Evolutionary conservation across 2,888 invertebrate species (phyloP).

Genomic region (Amiota mariae): DNA sequence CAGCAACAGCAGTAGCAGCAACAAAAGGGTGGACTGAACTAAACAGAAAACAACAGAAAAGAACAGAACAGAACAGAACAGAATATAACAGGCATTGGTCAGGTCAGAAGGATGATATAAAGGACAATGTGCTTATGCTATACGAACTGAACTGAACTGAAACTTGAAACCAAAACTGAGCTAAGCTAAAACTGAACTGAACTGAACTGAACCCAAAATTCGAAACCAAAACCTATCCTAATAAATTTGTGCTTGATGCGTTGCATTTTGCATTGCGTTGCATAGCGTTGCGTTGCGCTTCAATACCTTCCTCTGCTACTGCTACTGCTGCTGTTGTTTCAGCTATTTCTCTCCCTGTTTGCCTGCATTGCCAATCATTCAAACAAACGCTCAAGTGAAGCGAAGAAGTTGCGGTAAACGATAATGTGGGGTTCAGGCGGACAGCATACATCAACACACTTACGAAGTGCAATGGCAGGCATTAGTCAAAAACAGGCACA

Average conservation of each 20-base stretch:
- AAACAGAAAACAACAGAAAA: background rate
- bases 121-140: constrained; percentile 6
- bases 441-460: background rate
- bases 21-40: background rate
- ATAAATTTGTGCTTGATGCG: constrained; percentile 66
- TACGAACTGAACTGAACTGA: background rate
- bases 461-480: background rate
- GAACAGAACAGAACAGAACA: too few relatives aligned
- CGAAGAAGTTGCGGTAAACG: background rate
- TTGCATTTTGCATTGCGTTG: constrained; percentile 52
- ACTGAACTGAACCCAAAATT: background rate
- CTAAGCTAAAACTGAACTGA: background rate
- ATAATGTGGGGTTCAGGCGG: background rate
- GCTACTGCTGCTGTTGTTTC: background rate
- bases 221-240: constrained; percentile 62
- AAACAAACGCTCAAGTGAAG: background rate
- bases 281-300: constrained; percentile 48
- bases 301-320: constrained; percentile 14
- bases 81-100: background rate
- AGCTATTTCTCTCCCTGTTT: background rate
- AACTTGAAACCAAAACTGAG: constrained; percentile 18
- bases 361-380: background rate
- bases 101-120: background rate
- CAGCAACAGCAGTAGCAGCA: background rate
- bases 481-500: constrained; percentile 26